Evolutionary conservation across 1,140 invertebrate genomes (phyloP).

Genomic region (Doryteuthis pealeii): DNA sequence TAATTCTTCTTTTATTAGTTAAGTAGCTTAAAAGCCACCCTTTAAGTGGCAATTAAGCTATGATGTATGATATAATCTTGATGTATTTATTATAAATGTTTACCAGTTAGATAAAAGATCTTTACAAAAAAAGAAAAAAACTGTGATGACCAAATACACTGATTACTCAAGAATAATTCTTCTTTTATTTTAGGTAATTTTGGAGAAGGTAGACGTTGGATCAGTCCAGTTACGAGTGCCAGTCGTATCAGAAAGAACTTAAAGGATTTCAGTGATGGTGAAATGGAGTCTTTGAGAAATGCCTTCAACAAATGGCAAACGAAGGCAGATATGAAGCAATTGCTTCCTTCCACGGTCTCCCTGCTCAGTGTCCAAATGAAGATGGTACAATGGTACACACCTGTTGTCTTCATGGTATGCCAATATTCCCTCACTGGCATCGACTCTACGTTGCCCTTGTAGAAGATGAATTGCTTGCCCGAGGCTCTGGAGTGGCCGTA

Average conservation of each 20-base stretch:
- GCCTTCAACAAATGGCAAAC: slow-evolving; percentile 25
- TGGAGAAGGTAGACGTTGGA: slow-evolving; percentile 15
- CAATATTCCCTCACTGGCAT: slow-evolving; percentile 33
- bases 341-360: slow-evolving; percentile 32
- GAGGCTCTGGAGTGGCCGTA: slow-evolving; percentile 26
- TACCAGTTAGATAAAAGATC: too few species aligned
- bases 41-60: too few species aligned
- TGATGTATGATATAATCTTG: too few species aligned
- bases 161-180: not conserved
- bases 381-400: slow-evolving; percentile 14
- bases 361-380: slow-evolving; percentile 24
- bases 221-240: slow-evolving; percentile 18
- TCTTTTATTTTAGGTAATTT: not conserved
- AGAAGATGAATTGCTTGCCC: slow-evolving; percentile 23
- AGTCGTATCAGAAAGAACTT: slow-evolving; percentile 27
- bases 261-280: slow-evolving; percentile 22
- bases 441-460: slow-evolving; percentile 30
- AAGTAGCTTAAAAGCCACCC: too few species aligned
- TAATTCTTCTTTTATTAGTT: too few species aligned
- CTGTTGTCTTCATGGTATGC: slow-evolving; percentile 30
- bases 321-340: slow-evolving; percentile 31
- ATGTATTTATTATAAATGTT: too few species aligned
- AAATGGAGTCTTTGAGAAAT: slow-evolving; percentile 27
- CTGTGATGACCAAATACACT: too few species aligned
- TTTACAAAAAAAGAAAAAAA: too few species aligned